Percentiles rank a stretch among this genome's conserved stretches.
Conservation (phyloP, 1,140 invertebrate species). For the Spodoptera frugiperda region DNA sequence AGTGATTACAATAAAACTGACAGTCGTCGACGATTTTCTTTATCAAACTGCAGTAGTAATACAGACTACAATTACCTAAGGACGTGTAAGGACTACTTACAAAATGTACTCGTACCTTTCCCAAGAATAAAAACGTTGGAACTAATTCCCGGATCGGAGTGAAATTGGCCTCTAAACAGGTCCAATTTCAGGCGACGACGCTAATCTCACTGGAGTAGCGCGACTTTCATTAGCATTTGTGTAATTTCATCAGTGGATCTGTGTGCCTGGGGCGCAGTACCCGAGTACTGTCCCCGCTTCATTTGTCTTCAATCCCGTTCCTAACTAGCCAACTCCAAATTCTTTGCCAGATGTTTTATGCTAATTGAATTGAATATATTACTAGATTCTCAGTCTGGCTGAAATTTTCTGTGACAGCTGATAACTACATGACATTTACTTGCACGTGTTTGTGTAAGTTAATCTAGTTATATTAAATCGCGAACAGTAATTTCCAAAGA, state of each 20-base stretch:
- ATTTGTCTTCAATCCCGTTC: conserved; percentile 68
- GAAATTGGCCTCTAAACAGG: conserved; percentile 72
- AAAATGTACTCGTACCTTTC: conserved; percentile 9
- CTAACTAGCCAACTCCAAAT: conserved; percentile 58
- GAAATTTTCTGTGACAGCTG: not conserved
- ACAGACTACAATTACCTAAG: not conserved
- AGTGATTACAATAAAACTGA: conserved; percentile 24
- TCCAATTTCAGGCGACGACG: conserved; percentile 71
- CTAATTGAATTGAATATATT: conserved; percentile 51
- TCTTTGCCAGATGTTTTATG: conserved; percentile 62
- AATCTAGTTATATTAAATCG: too few species aligned
- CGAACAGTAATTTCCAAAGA: not conserved
- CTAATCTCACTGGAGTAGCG: conserved; percentile 70
- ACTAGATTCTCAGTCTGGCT: not conserved
- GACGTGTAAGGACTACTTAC: conserved; percentile 23
- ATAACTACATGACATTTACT: not conserved
- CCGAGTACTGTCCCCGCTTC: conserved; percentile 59
- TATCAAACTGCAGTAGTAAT: not conserved
- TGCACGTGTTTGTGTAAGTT: too few species aligned
- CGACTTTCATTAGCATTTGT: conserved; percentile 80
- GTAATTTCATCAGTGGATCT: conserved; percentile 77
- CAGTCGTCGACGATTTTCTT: conserved; percentile 14
- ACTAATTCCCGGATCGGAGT: conserved; percentile 55
- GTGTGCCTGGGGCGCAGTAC: conserved; percentile 46
- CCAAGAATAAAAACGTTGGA: conserved; percentile 42